Percentiles rank a stretch among this genome's conserved stretches.
These are phyloP conservation scores for Eospalax fontanierii DNA, from an alignment of 2,797 vertebrate species.

Conservation along the genomic window DNA sequence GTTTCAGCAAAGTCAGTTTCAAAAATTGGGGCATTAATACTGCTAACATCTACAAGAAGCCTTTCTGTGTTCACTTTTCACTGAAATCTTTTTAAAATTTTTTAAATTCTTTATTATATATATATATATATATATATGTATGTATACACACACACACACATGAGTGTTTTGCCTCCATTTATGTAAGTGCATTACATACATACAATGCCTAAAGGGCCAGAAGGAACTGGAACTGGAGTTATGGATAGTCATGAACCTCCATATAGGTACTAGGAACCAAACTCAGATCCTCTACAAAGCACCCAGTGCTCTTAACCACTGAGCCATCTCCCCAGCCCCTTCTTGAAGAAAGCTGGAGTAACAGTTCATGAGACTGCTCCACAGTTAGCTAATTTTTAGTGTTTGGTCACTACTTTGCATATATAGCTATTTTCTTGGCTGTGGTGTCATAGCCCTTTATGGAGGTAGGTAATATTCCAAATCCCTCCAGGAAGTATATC, in stretches of 20 bases:
- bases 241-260: too few relatives aligned
- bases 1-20: background rate
- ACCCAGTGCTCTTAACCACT: too few relatives aligned
- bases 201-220: too few relatives aligned
- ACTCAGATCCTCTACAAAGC: too few relatives aligned
- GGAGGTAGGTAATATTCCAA: background rate
- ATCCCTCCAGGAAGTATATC: background rate
- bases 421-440: background rate
- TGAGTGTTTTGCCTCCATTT: too few relatives aligned
- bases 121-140: too few relatives aligned
- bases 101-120: too few relatives aligned
- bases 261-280: too few relatives aligned
- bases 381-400: background rate
- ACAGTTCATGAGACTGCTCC: background rate
- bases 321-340: too few relatives aligned
- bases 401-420: background rate
- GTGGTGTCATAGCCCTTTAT: background rate
- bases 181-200: too few relatives aligned
- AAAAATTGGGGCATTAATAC: background rate
- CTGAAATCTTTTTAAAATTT: background rate
- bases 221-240: too few relatives aligned
- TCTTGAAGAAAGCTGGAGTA: background rate
- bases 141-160: too few relatives aligned
- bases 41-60: background rate
- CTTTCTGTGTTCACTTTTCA: background rate